Evolutionary conservation across 2,888 invertebrate species (phyloP).

Genomic region (Nemoura dubitans): DNA sequence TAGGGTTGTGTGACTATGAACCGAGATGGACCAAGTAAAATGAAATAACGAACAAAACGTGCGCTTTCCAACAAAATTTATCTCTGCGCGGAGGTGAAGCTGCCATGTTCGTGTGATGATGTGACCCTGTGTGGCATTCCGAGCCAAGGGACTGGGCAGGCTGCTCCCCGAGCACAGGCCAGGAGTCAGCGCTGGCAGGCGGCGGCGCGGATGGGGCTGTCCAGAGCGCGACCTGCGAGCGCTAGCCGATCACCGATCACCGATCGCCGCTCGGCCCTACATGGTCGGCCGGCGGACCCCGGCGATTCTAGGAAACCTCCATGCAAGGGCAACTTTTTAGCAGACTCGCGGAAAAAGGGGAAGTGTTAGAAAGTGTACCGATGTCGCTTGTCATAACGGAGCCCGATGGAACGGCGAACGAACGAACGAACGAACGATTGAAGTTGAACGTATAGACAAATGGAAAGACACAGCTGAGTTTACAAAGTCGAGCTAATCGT

Average conservation of each 20-base stretch:
- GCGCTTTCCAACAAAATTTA: too few species aligned
- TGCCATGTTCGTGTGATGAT: neutral
- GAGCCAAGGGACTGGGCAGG: too few species aligned
- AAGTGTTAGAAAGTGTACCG: conserved; percentile 43
- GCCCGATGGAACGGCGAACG: neutral
- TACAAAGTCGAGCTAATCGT: too few species aligned
- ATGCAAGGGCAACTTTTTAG: conserved; percentile 43
- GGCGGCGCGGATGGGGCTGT: neutral
- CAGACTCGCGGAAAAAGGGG: conserved; percentile 39
- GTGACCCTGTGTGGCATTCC: neutral
- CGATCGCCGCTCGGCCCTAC: neutral
- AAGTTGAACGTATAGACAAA: too few species aligned
- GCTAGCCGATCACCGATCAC: neutral
- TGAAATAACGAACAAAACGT: too few species aligned
- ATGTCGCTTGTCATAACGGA: conserved; percentile 32
- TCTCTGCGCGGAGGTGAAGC: too few species aligned
- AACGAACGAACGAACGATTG: too few species aligned
- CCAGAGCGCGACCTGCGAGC: neutral
- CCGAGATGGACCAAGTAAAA: too few species aligned
- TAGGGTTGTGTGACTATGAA: too few species aligned
- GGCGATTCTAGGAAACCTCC: conserved; percentile 19
- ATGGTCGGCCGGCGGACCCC: conserved; percentile 9
- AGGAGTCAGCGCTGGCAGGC: conserved; percentile 23
- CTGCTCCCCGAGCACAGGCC: neutral
- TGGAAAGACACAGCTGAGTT: too few species aligned